Percentiles rank a stretch among this genome's conserved stretches.
phyloP scores from a whole-genome alignment of 2,113 vertebrate species.

The Enhydra lutris region DNA sequence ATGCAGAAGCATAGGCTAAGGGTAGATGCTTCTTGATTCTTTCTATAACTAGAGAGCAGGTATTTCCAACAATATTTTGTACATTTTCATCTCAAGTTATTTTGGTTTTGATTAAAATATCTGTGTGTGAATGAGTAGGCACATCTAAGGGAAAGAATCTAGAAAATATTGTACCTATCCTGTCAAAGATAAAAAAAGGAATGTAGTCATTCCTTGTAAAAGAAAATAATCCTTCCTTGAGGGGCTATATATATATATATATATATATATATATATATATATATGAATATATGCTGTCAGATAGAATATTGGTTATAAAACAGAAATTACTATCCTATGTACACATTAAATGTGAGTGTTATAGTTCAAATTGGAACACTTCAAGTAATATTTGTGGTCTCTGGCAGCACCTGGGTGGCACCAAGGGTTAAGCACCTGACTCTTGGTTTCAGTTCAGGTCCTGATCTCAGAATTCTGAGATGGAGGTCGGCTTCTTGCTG shows the following conservation, averaged over 20 bases:
- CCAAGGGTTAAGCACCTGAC: neutral
- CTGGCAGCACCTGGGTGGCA: neutral
- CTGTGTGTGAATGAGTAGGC: neutral
- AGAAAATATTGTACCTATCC: neutral
- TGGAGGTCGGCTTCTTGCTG: neutral
- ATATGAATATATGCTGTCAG: neutral
- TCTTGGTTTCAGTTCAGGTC: neutral
- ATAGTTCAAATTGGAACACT: neutral
- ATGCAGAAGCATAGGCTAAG: neutral
- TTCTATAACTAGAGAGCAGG: neutral
- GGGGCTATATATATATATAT: neutral
- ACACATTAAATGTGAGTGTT: neutral
- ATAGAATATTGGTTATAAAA: neutral
- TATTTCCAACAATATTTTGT: neutral
- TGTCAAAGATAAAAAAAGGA: neutral
- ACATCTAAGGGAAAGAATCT: neutral
- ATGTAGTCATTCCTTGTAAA: neutral
- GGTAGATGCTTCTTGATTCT: neutral
- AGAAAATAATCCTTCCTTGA: neutral
- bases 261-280: neutral
- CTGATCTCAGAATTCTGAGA: neutral
- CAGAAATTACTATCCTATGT: neutral
- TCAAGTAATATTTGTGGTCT: neutral
- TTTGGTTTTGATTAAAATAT: neutral
- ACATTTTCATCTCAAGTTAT: neutral